phyloP scores from a whole-genome alignment of 2,797 vertebrate species.

The Brachyalestes nurse region DNA sequence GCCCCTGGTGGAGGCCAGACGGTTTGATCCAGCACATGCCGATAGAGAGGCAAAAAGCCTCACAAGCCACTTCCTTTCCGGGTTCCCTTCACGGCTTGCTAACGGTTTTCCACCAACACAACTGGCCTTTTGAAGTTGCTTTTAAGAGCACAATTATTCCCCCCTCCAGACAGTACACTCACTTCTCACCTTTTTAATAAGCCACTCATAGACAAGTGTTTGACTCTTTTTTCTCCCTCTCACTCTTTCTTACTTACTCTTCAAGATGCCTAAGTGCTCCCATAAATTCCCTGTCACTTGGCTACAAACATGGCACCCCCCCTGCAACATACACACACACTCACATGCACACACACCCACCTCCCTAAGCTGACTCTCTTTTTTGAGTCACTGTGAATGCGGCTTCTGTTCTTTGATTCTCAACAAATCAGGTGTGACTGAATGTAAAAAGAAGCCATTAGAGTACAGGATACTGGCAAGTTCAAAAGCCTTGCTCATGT shows the following conservation, averaged over 20 bases:
- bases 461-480: slow-evolving; percentile 34
- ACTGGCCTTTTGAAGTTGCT: slow-evolving; percentile 79
- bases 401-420: slow-evolving; percentile 77
- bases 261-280: slow-evolving; percentile 66
- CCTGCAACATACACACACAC: neutral
- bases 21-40: slow-evolving; percentile 56
- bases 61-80: slow-evolving; percentile 51
- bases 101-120: slow-evolving; percentile 76
- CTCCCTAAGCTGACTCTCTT: slow-evolving; percentile 42
- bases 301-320: slow-evolving; percentile 60
- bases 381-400: slow-evolving; percentile 70
- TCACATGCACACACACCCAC: neutral
- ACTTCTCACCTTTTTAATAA: slow-evolving; percentile 89
- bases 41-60: slow-evolving; percentile 27
- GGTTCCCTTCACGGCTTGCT: slow-evolving; percentile 60
- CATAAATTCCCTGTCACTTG: slow-evolving; percentile 80
- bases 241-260: slow-evolving; percentile 48
- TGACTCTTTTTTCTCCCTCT: slow-evolving; percentile 52
- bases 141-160: slow-evolving; percentile 82
- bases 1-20: slow-evolving; percentile 33
- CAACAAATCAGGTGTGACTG: slow-evolving; percentile 74
- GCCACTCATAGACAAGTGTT: slow-evolving; percentile 77
- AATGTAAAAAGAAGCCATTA: slow-evolving; percentile 63
- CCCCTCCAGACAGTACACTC: slow-evolving; percentile 80
- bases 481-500: slow-evolving; percentile 21